Percentiles rank a stretch among this genome's conserved stretches.
Evolutionary conservation across 2,888 invertebrate species (phyloP).

Genomic region (Thecocarcelia acutangulata): DNA sequence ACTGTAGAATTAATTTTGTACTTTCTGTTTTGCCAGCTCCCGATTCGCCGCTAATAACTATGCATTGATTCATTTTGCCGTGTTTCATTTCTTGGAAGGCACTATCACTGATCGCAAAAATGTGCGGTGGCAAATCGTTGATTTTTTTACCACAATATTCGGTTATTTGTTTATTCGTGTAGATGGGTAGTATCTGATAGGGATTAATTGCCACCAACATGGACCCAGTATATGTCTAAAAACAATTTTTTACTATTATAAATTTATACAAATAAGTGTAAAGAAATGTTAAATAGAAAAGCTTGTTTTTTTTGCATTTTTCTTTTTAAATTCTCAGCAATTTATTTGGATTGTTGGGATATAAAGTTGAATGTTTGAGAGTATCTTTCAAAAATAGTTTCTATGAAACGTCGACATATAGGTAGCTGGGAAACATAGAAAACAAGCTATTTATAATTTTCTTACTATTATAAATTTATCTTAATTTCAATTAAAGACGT

Average conservation of each 20-base stretch:
- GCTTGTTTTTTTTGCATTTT: too few relatives aligned
- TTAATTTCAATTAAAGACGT: too few relatives aligned
- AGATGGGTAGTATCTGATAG: constrained; percentile 96
- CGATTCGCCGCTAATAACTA: constrained; percentile 98
- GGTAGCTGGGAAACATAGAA: too few relatives aligned
- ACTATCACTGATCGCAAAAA: constrained; percentile 97
- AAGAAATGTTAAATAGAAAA: background rate
- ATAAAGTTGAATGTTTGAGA: too few relatives aligned
- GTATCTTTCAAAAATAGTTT: too few relatives aligned
- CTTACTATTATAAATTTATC: too few relatives aligned
- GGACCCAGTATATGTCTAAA: constrained; percentile 95
- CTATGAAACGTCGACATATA: too few relatives aligned
- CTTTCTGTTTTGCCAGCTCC: constrained; percentile 98
- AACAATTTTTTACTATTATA: background rate
- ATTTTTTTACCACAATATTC: constrained; percentile 91
- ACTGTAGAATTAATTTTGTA: constrained; percentile 96
- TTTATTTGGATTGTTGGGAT: too few relatives aligned
- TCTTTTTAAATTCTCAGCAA: too few relatives aligned
- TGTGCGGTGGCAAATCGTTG: constrained; percentile 95
- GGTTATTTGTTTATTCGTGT: constrained; percentile 93
- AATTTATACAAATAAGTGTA: background rate
- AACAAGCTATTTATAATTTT: too few relatives aligned
- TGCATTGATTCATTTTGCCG: constrained; percentile 91
- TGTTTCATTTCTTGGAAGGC: constrained; percentile 91
- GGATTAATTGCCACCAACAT: constrained; percentile 98